Evolutionary conservation across 2,888 invertebrate species (phyloP).

Genomic region (Tinea trinotella): DNA sequence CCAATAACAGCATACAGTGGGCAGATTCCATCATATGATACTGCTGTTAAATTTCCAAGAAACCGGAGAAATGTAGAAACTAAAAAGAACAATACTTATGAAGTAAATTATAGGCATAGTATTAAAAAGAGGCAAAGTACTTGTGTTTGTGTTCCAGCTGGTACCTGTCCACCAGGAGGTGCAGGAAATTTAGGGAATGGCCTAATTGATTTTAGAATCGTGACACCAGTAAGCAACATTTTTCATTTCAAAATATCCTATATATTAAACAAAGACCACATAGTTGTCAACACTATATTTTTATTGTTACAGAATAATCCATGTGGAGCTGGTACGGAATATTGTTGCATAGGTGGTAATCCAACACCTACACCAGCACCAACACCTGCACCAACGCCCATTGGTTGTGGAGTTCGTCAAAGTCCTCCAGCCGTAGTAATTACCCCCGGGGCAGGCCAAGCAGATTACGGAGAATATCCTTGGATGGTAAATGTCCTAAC

Average conservation of each 20-base stretch:
- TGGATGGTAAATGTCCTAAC: slow-evolving; percentile 73
- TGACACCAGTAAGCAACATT: slow-evolving; percentile 72
- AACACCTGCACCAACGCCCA: slow-evolving; percentile 24
- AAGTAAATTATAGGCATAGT: slow-evolving; percentile 33
- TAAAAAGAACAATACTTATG: not conserved
- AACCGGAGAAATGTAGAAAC: slow-evolving; percentile 26
- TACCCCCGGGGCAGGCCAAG: slow-evolving; percentile 63
- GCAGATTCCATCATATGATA: slow-evolving; percentile 42
- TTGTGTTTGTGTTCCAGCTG: slow-evolving; percentile 52
- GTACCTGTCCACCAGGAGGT: slow-evolving; percentile 41
- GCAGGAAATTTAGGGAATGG: slow-evolving; percentile 62
- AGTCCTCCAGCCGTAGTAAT: slow-evolving; percentile 39
- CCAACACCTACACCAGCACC: slow-evolving; percentile 27
- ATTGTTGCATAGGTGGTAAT: slow-evolving; percentile 42
- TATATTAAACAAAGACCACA: too few relatives aligned
- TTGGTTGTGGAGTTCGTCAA: slow-evolving; percentile 61
- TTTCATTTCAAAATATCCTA: not conserved
- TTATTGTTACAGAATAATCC: not conserved
- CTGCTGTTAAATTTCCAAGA: slow-evolving; percentile 54
- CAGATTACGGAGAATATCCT: slow-evolving; percentile 79
- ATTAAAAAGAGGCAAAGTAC: slow-evolving; percentile 53
- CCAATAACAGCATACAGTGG: slow-evolving; percentile 46
- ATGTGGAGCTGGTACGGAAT: slow-evolving; percentile 55
- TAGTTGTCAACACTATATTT: too few relatives aligned
- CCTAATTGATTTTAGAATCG: slow-evolving; percentile 74